phyloP scores from a whole-genome alignment of 2,797 vertebrate species.

The Erethizon dorsatum region DNA sequence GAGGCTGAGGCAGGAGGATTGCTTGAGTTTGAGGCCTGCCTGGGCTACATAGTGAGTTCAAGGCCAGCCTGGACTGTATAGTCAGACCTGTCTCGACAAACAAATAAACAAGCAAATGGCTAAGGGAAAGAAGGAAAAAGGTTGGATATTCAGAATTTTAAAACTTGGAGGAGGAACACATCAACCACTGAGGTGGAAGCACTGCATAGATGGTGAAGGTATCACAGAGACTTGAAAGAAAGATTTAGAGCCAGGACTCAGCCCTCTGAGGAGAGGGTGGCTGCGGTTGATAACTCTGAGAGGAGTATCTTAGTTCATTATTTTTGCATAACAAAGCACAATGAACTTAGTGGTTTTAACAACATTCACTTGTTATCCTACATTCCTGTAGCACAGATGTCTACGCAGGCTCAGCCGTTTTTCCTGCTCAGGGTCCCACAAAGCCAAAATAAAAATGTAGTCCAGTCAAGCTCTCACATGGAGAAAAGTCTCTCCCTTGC shows the following conservation, averaged over 20 bases:
- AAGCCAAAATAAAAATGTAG: background rate
- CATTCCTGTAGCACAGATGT: background rate
- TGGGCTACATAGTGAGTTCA: background rate
- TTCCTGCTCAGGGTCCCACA: background rate
- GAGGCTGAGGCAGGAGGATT: background rate
- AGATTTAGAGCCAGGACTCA: background rate
- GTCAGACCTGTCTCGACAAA: background rate
- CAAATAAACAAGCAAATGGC: background rate
- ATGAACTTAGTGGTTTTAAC: background rate
- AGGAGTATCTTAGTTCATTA: background rate
- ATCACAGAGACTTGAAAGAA: background rate
- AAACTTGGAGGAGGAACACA: background rate
- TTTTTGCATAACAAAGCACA: background rate
- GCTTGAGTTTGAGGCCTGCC: background rate
- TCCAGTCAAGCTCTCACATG: background rate
- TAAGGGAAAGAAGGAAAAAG: background rate
- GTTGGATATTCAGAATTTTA: background rate
- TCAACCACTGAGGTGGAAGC: background rate
- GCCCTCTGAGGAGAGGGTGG: background rate
- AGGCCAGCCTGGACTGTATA: background rate
- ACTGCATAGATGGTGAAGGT: background rate
- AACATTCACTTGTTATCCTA: background rate
- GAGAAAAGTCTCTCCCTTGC: background rate
- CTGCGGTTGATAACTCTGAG: background rate
- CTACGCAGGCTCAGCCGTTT: background rate